A percentile compares a stretch with the other conserved stretches of the same genome.
These are phyloP conservation scores for Spinus pinus DNA, from an alignment of 2,797 vertebrate genomes.

Conservation along the genomic window DNA sequence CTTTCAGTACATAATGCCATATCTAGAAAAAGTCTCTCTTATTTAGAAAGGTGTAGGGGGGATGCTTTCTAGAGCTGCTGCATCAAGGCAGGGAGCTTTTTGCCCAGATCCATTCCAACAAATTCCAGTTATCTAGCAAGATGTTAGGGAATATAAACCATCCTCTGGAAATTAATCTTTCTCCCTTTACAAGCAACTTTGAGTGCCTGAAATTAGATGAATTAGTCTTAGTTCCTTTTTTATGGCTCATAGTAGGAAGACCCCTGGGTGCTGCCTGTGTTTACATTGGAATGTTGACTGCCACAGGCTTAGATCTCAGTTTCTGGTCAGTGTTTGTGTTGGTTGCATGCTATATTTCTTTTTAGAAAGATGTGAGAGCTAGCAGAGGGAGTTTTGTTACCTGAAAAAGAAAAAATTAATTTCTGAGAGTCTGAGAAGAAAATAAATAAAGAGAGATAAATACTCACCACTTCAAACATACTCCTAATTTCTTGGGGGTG, in stretches of 20 bases:
- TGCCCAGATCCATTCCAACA: neutral
- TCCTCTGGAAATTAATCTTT: neutral
- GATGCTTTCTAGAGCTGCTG: neutral
- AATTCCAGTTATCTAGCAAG: neutral
- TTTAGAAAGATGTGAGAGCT: slow-evolving; percentile 22
- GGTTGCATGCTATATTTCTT: neutral
- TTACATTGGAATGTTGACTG: neutral
- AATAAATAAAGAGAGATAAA: neutral
- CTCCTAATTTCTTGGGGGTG: neutral
- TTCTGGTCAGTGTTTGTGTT: neutral
- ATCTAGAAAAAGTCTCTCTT: neutral
- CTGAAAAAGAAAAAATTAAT: neutral
- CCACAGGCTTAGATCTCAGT: neutral
- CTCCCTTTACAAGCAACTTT: neutral
- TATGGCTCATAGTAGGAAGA: neutral
- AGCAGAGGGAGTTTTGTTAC: neutral
- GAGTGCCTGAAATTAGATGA: neutral
- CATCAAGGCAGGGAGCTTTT: neutral
- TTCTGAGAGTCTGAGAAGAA: neutral
- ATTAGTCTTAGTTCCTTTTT: neutral
- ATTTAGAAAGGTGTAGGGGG: neutral
- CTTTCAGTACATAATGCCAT: neutral
- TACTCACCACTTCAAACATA: neutral
- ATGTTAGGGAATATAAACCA: neutral
- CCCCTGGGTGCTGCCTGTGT: neutral